These are phyloP conservation scores for Anguilla japonica DNA, from an alignment of 2,113 vertebrate species.

Conservation along the genomic window DNA sequence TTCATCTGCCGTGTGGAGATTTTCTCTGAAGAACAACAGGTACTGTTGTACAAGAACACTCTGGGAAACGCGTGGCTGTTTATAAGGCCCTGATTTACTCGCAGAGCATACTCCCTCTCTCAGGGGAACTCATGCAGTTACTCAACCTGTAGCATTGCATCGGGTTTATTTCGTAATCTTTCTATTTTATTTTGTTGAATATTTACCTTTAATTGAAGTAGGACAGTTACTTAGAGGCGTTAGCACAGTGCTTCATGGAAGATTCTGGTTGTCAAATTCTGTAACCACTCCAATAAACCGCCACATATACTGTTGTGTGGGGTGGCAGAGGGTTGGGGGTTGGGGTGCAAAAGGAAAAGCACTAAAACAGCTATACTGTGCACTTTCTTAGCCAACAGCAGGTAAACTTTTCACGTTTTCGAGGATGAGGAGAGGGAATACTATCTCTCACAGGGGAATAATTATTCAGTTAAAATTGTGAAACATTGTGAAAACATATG, in stretches of 20 bases:
- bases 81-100: too few relatives aligned
- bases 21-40: background rate
- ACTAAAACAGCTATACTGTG: background rate
- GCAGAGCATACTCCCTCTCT: too few relatives aligned
- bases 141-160: too few relatives aligned
- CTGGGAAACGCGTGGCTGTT: too few relatives aligned
- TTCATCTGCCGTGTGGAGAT: background rate
- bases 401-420: conserved; percentile 42
- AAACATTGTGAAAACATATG: conserved; percentile 44
- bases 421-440: conserved; percentile 25
- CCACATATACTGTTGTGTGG: background rate
- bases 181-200: too few relatives aligned
- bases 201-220: too few relatives aligned
- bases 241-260: too few relatives aligned
- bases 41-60: background rate
- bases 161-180: too few relatives aligned
- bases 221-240: too few relatives aligned
- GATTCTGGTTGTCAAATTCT: background rate
- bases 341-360: too few relatives aligned
- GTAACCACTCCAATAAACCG: background rate
- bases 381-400: conserved; percentile 22
- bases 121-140: too few relatives aligned
- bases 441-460: conserved; percentile 29
- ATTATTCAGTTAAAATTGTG: conserved; percentile 38
- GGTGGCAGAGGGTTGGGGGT: too few relatives aligned